Evolutionary conservation across 2,113 vertebrate genomes (phyloP), one percentile per base, ranked within the genome.

Genomic region (Hippocampus abdominalis): DNA sequence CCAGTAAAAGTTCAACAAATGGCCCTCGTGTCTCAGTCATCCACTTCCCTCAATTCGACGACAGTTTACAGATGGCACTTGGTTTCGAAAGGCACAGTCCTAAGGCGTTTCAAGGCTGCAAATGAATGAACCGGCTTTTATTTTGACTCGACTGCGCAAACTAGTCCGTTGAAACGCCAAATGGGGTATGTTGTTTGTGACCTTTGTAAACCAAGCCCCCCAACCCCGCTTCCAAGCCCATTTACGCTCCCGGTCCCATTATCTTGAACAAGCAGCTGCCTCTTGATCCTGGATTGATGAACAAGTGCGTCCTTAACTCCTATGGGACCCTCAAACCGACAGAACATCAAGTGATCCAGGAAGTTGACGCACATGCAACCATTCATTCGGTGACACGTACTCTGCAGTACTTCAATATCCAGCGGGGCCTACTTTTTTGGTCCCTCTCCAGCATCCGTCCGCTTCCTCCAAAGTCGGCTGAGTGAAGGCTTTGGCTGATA

Each of bases 321-420:
- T 61, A 42, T 2, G 70, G 74, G 76, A 71, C 67, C 75, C 53
- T 68, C 71, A 72, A 79, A 81, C 20, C 71, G 63, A n/a, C 75
- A 60, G 46, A 74, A 48, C 78, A 73, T 69, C 66, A 71, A 69
- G 57, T 23, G 18, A 68, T 72, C 85, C 88, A 92, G 93, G 93
- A 93, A 92, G 81, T 80, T 60, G 80, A 88, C 84, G 92, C 90
- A 89, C 91, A 92, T 83, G 84, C 80, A 25, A 84, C 53, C 65
- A 74, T 79, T 84, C 75, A 81, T 81, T 32, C 66, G 54, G 72
- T 80, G 73, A 70, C 77, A 69, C 59, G 67, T 59, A 23, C 46
- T 20, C 12, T 20, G 6, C 59, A 57, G 70, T 54, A n/a, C 68
- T 72, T 71, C 68, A 13, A 61, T 81, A 70, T 69, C 73, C 72